phyloP scores from a whole-genome alignment of 1,140 invertebrate genomes.

The Littorina saxatilis region DNA sequence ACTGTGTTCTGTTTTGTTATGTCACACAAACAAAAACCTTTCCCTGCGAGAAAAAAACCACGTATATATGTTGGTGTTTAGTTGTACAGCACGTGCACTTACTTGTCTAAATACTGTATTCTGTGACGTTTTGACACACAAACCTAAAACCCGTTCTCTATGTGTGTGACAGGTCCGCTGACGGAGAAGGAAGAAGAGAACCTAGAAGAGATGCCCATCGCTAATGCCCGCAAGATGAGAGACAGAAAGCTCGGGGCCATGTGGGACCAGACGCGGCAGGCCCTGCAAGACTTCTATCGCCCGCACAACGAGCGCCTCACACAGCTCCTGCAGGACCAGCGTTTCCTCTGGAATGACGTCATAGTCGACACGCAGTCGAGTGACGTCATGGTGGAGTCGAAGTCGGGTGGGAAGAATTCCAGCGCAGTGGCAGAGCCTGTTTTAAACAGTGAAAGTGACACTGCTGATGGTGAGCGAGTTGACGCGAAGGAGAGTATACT shows the following conservation, averaged over 20 bases:
- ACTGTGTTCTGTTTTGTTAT: too few species aligned
- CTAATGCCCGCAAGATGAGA: conserved; percentile 45
- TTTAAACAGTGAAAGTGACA: not conserved
- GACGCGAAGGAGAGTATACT: not conserved
- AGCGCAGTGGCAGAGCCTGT: not conserved
- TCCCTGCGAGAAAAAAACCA: too few species aligned
- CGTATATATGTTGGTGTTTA: too few species aligned
- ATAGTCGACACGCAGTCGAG: not conserved
- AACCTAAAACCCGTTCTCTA: not conserved
- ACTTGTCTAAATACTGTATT: too few species aligned
- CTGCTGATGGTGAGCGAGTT: not conserved
- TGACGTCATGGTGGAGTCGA: not conserved
- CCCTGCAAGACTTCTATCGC: conserved; percentile 47
- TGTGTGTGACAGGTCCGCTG: conserved; percentile 37
- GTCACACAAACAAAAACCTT: too few species aligned
- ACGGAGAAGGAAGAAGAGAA: conserved; percentile 9
- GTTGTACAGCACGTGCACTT: too few species aligned
- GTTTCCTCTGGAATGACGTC: conserved; percentile 43
- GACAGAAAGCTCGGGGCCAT: conserved; percentile 45
- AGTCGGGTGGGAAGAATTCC: not conserved
- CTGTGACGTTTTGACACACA: too few species aligned
- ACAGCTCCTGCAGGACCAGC: conserved; percentile 37
- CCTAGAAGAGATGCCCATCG: conserved; percentile 34
- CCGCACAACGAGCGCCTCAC: conserved; percentile 48
- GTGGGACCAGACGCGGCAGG: conserved; percentile 38